Conservation (phyloP, 2,888 invertebrate species). For the Ypsolopha scabrella region DNA sequence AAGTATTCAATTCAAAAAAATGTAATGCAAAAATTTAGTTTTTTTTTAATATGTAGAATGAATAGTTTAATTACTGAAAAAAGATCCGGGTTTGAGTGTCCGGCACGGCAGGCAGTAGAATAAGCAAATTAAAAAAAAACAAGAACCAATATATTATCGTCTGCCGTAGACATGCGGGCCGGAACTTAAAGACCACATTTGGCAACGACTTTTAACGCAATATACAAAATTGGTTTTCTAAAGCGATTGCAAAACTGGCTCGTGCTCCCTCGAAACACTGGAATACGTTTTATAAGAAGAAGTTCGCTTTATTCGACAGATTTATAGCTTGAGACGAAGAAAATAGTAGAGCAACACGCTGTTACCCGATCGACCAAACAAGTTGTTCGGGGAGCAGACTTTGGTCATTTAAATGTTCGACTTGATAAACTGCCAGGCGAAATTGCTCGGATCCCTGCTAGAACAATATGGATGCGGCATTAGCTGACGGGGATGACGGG, state of each 20-base stretch:
- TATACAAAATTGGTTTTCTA: conserved; percentile 61
- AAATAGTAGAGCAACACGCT: conserved; percentile 34
- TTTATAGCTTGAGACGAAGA: conserved; percentile 55
- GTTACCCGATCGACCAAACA: conserved; percentile 49
- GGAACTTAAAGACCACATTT: conserved; percentile 42
- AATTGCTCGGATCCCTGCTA: conserved; percentile 27
- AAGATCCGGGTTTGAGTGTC: too few relatives aligned
- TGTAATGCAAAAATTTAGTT: too few relatives aligned
- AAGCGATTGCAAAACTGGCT: conserved; percentile 37
- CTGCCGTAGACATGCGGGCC: background rate
- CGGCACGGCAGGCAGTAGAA: too few relatives aligned
- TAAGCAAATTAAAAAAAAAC: too few relatives aligned
- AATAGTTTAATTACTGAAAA: too few relatives aligned
- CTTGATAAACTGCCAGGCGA: conserved; percentile 51
- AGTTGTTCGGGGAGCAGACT: conserved; percentile 51
- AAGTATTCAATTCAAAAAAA: too few relatives aligned
- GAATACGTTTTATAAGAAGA: conserved; percentile 51
- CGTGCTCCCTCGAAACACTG: conserved; percentile 37
- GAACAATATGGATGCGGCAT: conserved; percentile 7
- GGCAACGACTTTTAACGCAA: conserved; percentile 59
- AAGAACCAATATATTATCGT: background rate
- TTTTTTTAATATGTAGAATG: too few relatives aligned
- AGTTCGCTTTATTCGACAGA: conserved; percentile 49
- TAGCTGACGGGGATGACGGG: background rate
- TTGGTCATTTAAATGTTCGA: conserved; percentile 61